phyloP scores from a whole-genome alignment of 2,888 invertebrate species.

The Eurytoma adleriae region DNA sequence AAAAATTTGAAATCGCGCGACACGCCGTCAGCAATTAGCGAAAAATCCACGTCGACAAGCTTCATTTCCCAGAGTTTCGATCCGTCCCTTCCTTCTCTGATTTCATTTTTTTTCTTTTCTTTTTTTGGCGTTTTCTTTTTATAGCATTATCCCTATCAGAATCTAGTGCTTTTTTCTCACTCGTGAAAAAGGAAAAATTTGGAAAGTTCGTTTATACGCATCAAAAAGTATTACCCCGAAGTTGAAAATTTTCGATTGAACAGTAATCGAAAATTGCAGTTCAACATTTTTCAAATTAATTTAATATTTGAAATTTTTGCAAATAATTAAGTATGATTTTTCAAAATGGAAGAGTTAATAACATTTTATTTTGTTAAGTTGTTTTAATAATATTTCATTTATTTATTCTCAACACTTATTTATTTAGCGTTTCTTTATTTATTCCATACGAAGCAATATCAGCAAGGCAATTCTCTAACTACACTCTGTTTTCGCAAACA shows the following conservation, averaged over 20 bases:
- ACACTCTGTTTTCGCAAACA: no score
- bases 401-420: no score
- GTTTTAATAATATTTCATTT: no score
- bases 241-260: not conserved
- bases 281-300: not conserved
- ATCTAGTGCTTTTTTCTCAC: not conserved
- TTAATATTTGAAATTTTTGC: no score
- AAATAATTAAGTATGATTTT: no score
- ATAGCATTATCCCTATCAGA: not conserved
- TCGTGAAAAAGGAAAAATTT: not conserved
- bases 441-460: no score
- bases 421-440: no score
- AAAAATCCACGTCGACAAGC: not conserved
- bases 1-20: conserved; percentile 1
- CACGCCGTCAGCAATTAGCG: conserved; percentile 27
- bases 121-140: not conserved
- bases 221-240: not conserved
- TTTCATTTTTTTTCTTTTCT: not conserved
- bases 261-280: not conserved
- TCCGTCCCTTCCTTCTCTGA: no score
- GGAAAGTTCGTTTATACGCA: not conserved
- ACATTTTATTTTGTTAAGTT: no score
- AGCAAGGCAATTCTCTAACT: no score
- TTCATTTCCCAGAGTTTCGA: not conserved
- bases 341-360: no score